A percentile compares a stretch with the other conserved stretches of the same genome.
phyloP scores from a whole-genome alignment of 2,888 invertebrate genomes.

The Cabera pusaria region DNA sequence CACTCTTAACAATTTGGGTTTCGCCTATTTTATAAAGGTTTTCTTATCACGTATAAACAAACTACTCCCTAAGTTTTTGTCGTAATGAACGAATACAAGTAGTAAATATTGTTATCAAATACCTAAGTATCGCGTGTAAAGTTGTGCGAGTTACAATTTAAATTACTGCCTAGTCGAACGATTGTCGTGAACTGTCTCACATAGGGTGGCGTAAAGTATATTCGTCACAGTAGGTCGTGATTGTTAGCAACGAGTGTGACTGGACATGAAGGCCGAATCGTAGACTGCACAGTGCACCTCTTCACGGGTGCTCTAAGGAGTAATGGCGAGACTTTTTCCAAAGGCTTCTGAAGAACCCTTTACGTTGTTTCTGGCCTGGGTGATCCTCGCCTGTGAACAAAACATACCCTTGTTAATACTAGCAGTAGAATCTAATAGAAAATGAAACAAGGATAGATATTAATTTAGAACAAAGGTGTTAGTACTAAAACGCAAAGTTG shows the following conservation, averaged over 20 bases:
- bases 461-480: no score
- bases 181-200: slow-evolving; percentile 2
- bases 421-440: no score
- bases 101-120: slow-evolving; percentile 31
- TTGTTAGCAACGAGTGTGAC: slow-evolving; percentile 8
- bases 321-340: slow-evolving; percentile 95
- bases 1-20: slow-evolving; percentile 23
- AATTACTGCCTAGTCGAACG: slow-evolving; percentile 18
- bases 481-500: no score
- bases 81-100: slow-evolving; percentile 28
- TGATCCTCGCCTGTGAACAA: slow-evolving; percentile 85
- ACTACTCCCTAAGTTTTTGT: slow-evolving; percentile 27
- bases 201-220: slow-evolving; percentile 13
- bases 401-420: no score
- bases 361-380: slow-evolving; percentile 89
- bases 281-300: slow-evolving; percentile 33
- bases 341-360: slow-evolving; percentile 94
- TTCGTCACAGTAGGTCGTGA: slow-evolving; percentile 22
- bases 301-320: slow-evolving; percentile 93
- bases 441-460: no score
- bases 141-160: slow-evolving; percentile 27
- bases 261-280: slow-evolving; percentile 21
- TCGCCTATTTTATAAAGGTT: slow-evolving; percentile 27
- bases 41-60: slow-evolving; percentile 28
- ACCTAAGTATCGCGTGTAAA: slow-evolving; percentile 32